A percentile compares a stretch with the other conserved stretches of the same genome.
Conservation (phyloP, 2,888 invertebrate species). For the Lithophane leautieri region DNA sequence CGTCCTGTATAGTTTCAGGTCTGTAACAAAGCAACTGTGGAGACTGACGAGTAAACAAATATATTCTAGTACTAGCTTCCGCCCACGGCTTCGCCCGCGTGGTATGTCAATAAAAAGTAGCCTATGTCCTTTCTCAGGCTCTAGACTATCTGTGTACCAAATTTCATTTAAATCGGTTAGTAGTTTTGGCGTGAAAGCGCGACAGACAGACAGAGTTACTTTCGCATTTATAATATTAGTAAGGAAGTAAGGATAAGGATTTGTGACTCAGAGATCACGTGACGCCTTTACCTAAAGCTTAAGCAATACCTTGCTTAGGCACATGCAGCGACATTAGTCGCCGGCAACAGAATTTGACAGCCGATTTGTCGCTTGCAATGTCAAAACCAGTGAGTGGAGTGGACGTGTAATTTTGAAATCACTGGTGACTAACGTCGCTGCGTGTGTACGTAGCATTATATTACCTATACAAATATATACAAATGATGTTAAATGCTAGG, state of each 20-base stretch:
- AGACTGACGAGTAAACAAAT: not conserved
- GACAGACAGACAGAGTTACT: no score
- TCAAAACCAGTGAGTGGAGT: not conserved
- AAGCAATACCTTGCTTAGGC: not conserved
- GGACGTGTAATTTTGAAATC: not conserved
- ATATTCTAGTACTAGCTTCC: no score
- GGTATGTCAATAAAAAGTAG: no score
- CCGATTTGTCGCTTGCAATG: not conserved
- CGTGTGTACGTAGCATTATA: not conserved
- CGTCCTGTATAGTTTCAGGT: slow-evolving; percentile 87
- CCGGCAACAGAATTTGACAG: not conserved
- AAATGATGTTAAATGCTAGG: not conserved
- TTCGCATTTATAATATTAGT: no score
- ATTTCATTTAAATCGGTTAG: no score
- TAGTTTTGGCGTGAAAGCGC: no score
- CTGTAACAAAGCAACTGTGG: slow-evolving; percentile 63
- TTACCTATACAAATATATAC: no score
- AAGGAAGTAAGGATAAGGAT: no score
- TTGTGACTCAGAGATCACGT: no score
- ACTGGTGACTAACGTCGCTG: not conserved
- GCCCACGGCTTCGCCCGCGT: no score
- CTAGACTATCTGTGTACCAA: no score
- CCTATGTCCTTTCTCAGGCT: no score
- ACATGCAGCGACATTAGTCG: not conserved
- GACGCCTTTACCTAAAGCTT: not conserved